Percentiles rank a stretch among this genome's conserved stretches.
phyloP scores from a whole-genome alignment of 2,888 invertebrate species.

The Drosophila macrospina region DNA sequence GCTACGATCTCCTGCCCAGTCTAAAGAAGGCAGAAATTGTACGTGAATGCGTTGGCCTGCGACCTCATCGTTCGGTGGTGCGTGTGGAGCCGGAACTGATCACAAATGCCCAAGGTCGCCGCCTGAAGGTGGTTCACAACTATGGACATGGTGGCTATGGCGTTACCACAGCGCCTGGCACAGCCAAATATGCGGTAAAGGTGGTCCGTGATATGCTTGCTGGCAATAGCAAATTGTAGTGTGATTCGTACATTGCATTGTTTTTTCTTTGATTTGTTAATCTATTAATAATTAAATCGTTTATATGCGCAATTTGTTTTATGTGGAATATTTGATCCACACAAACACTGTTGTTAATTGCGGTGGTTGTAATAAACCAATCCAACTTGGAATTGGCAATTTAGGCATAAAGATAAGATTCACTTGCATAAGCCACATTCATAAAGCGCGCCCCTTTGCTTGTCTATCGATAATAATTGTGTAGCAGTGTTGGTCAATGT shows the following conservation, averaged over 20 bases:
- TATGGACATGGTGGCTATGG: slow-evolving; percentile 98
- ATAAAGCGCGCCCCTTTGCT: slow-evolving; percentile 8
- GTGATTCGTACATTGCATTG: slow-evolving; percentile 10
- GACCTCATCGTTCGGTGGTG: slow-evolving; percentile 91
- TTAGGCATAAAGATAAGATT: slow-evolving; percentile 24
- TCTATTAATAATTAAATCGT: slow-evolving; percentile 46
- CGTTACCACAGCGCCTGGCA: slow-evolving; percentile 95
- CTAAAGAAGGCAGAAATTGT: slow-evolving; percentile 87
- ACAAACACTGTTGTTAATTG: slow-evolving; percentile 9
- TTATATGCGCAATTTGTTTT: slow-evolving; percentile 33
- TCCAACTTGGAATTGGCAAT: background rate
- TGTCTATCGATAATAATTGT: slow-evolving; percentile 28
- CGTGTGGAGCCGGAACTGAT: slow-evolving; percentile 90
- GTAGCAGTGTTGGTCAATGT: slow-evolving; percentile 30
- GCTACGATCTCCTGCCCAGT: slow-evolving; percentile 91
- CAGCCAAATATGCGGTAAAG: slow-evolving; percentile 90
- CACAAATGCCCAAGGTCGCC: slow-evolving; percentile 84
- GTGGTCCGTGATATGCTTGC: slow-evolving; percentile 88
- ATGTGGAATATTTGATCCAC: slow-evolving; percentile 43
- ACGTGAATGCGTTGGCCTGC: slow-evolving; percentile 90
- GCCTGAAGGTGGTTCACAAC: slow-evolving; percentile 92
- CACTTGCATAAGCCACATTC: background rate
- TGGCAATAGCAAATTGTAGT: slow-evolving; percentile 82
- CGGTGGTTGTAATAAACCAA: slow-evolving; percentile 35
- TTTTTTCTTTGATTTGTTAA: slow-evolving; percentile 20